Evolutionary conservation across 2,888 invertebrate genomes (phyloP).

Genomic region (Merodon equestris): DNA sequence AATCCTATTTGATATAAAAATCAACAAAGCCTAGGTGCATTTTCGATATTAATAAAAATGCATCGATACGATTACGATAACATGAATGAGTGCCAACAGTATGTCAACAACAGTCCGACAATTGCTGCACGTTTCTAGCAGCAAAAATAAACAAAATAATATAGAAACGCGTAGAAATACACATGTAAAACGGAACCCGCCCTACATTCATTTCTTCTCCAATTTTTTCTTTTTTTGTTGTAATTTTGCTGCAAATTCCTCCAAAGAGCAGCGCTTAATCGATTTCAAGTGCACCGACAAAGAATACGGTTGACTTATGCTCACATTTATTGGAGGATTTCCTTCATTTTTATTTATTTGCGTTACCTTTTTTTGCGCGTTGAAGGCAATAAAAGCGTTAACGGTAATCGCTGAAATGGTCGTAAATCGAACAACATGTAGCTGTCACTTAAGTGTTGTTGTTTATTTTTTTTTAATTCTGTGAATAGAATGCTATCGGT

Average conservation of each 20-base stretch:
- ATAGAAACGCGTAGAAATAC: no score
- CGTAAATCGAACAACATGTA: slow-evolving; percentile 49
- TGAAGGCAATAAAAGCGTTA: slow-evolving; percentile 54
- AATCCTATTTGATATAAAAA: slow-evolving; percentile 78
- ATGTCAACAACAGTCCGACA: no score
- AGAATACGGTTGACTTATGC: slow-evolving; percentile 49
- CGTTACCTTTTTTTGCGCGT: slow-evolving; percentile 20
- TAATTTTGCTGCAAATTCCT: slow-evolving; percentile 16
- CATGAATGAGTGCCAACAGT: background rate
- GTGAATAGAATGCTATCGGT: no score
- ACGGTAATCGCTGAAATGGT: slow-evolving; percentile 59
- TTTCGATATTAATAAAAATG: slow-evolving; percentile 35
- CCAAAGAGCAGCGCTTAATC: slow-evolving; percentile 14
- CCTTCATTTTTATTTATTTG: slow-evolving; percentile 1
- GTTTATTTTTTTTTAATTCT: slow-evolving; percentile 8
- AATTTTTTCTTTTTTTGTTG: background rate
- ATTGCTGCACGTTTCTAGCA: slow-evolving; percentile 20
- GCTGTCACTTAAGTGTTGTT: slow-evolving; percentile 54
- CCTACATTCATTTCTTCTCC: background rate
- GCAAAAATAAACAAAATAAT: no score
- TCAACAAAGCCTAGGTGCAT: slow-evolving; percentile 71
- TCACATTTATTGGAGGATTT: slow-evolving; percentile 57
- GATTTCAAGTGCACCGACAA: slow-evolving; percentile 60
- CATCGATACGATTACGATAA: slow-evolving; percentile 14
- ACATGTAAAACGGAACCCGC: background rate